Evolutionary conservation across 2,113 vertebrate genomes (phyloP).

Genomic region (Tachysurus vachellii): DNA sequence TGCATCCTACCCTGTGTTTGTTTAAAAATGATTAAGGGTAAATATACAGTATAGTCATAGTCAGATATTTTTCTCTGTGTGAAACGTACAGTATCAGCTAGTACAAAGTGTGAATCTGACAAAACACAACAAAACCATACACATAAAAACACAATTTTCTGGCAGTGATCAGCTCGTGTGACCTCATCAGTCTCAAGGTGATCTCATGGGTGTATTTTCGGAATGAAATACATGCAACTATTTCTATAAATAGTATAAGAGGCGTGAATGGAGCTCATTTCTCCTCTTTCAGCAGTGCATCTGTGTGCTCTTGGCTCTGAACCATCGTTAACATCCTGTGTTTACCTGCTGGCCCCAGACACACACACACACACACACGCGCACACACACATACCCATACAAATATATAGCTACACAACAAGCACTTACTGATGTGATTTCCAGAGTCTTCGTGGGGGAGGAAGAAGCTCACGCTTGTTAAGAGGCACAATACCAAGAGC

Average conservation of each 20-base stretch:
- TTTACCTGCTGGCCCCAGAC: constrained; percentile 32
- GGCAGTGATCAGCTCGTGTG: background rate
- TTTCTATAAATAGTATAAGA: constrained; percentile 35
- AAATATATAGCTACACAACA: background rate
- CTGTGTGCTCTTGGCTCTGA: constrained; percentile 28
- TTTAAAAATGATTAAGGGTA: background rate
- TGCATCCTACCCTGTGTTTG: background rate
- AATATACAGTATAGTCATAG: background rate
- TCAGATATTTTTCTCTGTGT: too few relatives aligned
- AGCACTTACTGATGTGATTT: constrained; percentile 77
- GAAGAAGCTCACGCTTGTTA: constrained; percentile 88
- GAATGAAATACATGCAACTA: background rate
- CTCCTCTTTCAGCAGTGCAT: constrained; percentile 11
- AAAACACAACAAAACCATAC: background rate
- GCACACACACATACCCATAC: background rate
- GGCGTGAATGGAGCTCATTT: constrained; percentile 1
- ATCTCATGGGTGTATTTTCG: constrained; percentile 32
- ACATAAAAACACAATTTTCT: background rate
- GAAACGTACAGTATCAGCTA: background rate
- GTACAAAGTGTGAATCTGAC: background rate
- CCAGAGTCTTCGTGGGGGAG: constrained; percentile 84
- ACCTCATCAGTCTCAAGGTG: constrained; percentile 13
- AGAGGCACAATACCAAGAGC: constrained; percentile 86
- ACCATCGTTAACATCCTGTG: constrained; percentile 12
- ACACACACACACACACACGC: constrained; percentile 34